Base-by-base conservation (phyloP, 1,140 invertebrate genomes). In the Drosophila lacertosa region DNA sequence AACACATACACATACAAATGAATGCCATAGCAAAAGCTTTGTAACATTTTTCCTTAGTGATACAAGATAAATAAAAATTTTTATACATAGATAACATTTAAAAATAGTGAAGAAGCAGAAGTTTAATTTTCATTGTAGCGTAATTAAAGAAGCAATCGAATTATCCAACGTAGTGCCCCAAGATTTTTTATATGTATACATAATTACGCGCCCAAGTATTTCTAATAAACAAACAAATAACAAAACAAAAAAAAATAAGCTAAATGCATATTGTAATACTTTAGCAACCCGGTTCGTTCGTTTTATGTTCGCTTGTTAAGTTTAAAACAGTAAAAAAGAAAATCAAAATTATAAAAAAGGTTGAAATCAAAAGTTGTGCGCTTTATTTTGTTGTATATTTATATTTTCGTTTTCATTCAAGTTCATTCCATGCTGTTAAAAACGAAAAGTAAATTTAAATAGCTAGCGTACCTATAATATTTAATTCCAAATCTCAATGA, bases 1-100 rank as follows among this genome's bases (percentile, higher is more conserved):
- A 5, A 48, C 15, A 37, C 29, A 67, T 9, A 67, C 22, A 40
- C 26, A 54, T 16, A 59, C n/a, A 74, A 55, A 62, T 67, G 58
- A 88, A 88, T 81, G 81, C 81, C 81, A 86, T 88, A 88, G 82
- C 74, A 88, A 88, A 86, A 88, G 81, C 69, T 86, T 84, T 84
- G 81, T 84, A 84, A 80, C 71, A 89, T 77, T 76, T 81, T 66
- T 88, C 75, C 70, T 70, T 77, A 67, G 66, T 75, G 72, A 63
- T 75, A 65, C 59, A 74, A 67, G 53, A 63, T 74, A 51, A 73
- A 45, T 74, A 72, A 66, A 66, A 74, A 58, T 66, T 80, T 83
- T 83, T 86, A 83, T 83, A 83, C 81, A 86, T 70, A 64, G 42
- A 64, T 76, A 86, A 80, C 63, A 75, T 72, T 73, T 32, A 57